Conservation (phyloP, 1,140 invertebrate species). For the Drosophila albomicans region DNA sequence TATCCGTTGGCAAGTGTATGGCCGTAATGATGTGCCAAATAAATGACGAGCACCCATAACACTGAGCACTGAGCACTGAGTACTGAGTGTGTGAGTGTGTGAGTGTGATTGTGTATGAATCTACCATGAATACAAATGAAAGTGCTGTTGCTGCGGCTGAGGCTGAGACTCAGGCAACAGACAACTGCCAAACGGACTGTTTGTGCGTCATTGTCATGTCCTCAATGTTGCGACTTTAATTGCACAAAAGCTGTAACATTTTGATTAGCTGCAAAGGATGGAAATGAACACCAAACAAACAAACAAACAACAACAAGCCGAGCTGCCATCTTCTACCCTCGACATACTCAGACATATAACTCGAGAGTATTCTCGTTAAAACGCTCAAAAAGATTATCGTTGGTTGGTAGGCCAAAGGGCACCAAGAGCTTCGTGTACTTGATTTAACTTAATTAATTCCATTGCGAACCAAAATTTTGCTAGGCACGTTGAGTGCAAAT, state of each 20-base stretch:
- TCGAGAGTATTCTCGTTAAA: not conserved
- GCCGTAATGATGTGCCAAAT: constrained; percentile 47
- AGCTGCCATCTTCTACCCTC: not conserved
- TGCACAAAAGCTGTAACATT: constrained; percentile 55
- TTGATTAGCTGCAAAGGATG: constrained; percentile 55
- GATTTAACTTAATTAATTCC: not conserved
- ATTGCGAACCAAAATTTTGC: not conserved
- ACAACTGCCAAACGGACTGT: not conserved
- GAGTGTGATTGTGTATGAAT: constrained; percentile 26
- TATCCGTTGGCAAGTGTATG: not conserved
- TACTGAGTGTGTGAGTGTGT: not conserved
- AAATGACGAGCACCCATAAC: constrained; percentile 29
- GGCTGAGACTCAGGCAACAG: not conserved
- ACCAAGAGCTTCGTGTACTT: not conserved
- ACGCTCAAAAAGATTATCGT: not conserved
- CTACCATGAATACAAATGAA: constrained; percentile 67
- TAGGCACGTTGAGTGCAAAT: not conserved
- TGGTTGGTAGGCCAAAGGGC: not conserved
- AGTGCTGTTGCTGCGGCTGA: constrained; percentile 14
- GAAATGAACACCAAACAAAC: not conserved
- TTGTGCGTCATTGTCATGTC: constrained; percentile 14
- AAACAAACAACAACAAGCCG: not conserved
- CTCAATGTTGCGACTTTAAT: constrained; percentile 57
- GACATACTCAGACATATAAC: not conserved
- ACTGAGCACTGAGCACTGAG: not conserved